Percentiles rank a stretch among this genome's conserved stretches.
Evolutionary conservation across 2,113 vertebrate species (phyloP).

Genomic region (Microcebus lehilahytsara): DNA sequence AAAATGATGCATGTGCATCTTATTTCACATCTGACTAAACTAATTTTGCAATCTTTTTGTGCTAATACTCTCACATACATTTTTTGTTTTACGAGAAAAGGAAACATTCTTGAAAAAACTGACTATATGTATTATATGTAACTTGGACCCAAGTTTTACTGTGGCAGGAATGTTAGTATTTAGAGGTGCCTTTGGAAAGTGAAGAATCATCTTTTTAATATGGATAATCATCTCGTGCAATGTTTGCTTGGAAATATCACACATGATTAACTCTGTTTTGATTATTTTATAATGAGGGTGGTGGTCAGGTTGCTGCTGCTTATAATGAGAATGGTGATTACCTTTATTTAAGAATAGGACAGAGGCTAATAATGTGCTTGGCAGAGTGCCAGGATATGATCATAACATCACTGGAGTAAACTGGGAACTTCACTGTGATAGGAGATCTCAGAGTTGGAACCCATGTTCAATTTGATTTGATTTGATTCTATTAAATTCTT

Average conservation of each 20-base stretch:
- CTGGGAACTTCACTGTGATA: not conserved
- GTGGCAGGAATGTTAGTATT: not conserved
- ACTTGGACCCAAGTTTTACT: not conserved
- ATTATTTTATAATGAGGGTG: not conserved
- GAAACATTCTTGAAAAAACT: not conserved
- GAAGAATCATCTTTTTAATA: not conserved
- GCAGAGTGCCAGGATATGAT: not conserved
- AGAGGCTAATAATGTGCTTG: not conserved
- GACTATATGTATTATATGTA: not conserved
- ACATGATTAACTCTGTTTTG: not conserved
- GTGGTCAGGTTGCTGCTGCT: not conserved
- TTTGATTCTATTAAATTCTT: not conserved
- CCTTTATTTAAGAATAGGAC: conserved; percentile 6
- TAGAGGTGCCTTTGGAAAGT: not conserved
- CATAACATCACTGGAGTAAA: not conserved
- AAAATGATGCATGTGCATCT: not conserved
- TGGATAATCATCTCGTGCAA: not conserved
- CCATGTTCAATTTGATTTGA: not conserved
- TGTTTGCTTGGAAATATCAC: not conserved
- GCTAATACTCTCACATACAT: not conserved
- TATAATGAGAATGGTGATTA: not conserved
- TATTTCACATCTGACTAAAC: not conserved
- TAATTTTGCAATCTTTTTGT: not conserved
- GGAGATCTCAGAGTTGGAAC: not conserved
- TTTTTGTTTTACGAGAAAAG: conserved; percentile 10